phyloP scores from a whole-genome alignment of 1,140 invertebrate species.

The Nixonia krombeini region DNA sequence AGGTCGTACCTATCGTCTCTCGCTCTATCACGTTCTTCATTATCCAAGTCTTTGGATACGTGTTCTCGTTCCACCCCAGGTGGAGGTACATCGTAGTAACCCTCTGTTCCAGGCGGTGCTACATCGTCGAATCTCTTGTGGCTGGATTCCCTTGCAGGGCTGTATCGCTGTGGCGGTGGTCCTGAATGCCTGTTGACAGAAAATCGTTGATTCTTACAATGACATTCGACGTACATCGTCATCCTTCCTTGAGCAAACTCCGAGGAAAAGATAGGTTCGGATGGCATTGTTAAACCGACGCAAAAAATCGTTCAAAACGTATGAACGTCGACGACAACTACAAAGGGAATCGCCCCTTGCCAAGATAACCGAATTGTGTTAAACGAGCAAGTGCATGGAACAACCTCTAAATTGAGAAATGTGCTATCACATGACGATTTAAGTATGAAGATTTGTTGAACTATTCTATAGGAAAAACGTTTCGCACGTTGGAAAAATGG shows the following conservation, averaged over 20 bases:
- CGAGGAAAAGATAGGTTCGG: neutral
- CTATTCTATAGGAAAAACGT: neutral
- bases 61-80: constrained; percentile 67
- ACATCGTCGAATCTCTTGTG: constrained; percentile 69
- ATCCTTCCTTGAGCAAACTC: neutral
- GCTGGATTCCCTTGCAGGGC: constrained; percentile 53
- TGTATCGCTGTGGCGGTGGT: constrained; percentile 52
- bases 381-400: neutral
- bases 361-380: too few species aligned
- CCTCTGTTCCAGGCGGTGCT: constrained; percentile 69
- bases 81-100: constrained; percentile 69
- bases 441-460: neutral
- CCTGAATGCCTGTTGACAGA: constrained; percentile 67
- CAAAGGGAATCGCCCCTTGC: too few species aligned
- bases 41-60: constrained; percentile 58
- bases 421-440: too few species aligned
- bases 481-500: neutral
- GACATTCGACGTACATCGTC: neutral
- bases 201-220: constrained; percentile 11
- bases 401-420: neutral
- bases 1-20: constrained; percentile 57
- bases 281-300: neutral
- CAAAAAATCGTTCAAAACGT: neutral
- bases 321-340: too few species aligned
- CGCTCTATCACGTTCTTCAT: constrained; percentile 59